Evolutionary conservation across 2,113 vertebrate species (phyloP).

Genomic region (Poeciliopsis occidentalis): DNA sequence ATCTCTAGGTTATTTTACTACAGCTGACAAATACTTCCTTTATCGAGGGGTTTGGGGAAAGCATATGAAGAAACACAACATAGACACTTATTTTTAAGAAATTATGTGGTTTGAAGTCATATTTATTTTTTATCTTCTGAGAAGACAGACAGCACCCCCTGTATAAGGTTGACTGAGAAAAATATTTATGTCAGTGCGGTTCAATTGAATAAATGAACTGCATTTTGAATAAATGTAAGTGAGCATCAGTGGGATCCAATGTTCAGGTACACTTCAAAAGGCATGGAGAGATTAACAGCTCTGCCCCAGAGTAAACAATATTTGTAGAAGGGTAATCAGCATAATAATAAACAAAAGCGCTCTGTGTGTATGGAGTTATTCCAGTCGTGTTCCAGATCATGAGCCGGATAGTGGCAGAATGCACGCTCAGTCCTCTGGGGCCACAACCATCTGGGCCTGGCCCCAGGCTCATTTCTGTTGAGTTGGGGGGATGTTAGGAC

Average conservation of each 20-base stretch:
- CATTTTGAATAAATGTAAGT: neutral
- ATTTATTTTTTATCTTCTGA: neutral
- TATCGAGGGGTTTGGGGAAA: too few relatives aligned
- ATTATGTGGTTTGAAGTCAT: neutral
- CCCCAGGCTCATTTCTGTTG: conserved; percentile 35
- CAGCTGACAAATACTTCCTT: too few relatives aligned
- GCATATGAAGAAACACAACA: neutral
- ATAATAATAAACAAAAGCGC: conserved; percentile 12
- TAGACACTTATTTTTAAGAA: neutral
- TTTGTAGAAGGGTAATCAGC: neutral
- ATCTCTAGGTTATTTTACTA: too few relatives aligned
- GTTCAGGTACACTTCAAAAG: neutral
- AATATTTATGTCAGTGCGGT: neutral
- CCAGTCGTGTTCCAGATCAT: conserved; percentile 24
- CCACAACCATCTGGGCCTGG: conserved; percentile 60
- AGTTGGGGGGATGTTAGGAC: conserved; percentile 7
- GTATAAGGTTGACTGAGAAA: neutral
- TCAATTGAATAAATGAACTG: neutral
- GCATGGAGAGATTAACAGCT: neutral
- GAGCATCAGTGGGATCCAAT: neutral
- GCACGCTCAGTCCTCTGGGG: conserved; percentile 12
- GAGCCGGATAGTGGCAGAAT: conserved; percentile 37
- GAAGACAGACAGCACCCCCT: neutral
- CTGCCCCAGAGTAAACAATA: neutral
- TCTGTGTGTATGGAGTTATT: conserved; percentile 24